Evolutionary conservation across 2,113 vertebrate species (phyloP).

Genomic region (Piaya cayana): DNA sequence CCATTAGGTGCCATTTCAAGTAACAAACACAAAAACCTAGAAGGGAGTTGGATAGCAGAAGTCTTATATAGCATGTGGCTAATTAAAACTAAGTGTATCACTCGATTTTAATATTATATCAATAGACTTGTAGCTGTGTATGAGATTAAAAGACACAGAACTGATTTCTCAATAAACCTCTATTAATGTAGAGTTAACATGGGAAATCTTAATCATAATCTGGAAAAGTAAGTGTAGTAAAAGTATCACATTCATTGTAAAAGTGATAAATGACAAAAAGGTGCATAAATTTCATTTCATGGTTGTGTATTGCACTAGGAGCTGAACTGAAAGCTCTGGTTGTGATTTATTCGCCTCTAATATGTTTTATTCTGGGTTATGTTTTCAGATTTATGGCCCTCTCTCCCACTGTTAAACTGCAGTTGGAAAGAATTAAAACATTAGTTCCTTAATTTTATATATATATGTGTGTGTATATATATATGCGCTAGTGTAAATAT

Average conservation of each 20-base stretch:
- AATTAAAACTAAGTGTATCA: neutral
- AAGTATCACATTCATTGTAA: neutral
- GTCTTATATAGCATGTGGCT: neutral
- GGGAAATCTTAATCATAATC: constrained; percentile 11
- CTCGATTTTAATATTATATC: neutral
- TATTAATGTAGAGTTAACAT: neutral
- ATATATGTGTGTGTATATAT: neutral
- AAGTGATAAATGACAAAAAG: constrained; percentile 11
- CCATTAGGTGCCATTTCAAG: neutral
- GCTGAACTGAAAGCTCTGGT: neutral
- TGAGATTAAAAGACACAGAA: constrained; percentile 12
- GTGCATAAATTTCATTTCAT: constrained; percentile 3
- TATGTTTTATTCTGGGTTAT: neutral
- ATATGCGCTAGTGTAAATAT: neutral
- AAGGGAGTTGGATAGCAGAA: neutral
- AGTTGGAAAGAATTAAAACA: constrained; percentile 4
- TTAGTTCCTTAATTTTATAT: neutral
- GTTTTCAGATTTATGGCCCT: constrained; percentile 37
- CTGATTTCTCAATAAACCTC: neutral
- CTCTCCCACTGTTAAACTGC: neutral
- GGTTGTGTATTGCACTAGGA: neutral
- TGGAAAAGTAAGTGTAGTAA: neutral
- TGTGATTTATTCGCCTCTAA: constrained; percentile 30
- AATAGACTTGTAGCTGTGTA: neutral
- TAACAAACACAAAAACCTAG: neutral